Conservation (phyloP, 1,140 invertebrate species). For the Cryptotermes secundus region DNA sequence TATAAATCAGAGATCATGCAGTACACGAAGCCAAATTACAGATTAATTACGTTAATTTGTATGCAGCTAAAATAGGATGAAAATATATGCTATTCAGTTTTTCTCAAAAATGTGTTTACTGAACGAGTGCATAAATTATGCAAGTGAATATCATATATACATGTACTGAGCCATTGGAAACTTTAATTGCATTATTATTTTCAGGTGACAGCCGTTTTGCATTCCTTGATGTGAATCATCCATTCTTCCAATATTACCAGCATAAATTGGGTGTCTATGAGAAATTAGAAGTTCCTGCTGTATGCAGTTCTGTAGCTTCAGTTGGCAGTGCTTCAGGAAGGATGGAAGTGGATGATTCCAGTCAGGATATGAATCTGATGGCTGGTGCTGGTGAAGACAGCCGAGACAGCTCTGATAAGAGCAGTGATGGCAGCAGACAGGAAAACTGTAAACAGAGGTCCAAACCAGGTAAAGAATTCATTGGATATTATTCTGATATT, state of each 20-base stretch:
- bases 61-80: too few species aligned
- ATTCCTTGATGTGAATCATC: conserved; percentile 71
- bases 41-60: too few species aligned
- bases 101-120: too few species aligned
- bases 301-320: not conserved
- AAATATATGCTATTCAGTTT: too few species aligned
- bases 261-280: conserved; percentile 52
- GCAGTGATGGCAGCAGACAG: not conserved
- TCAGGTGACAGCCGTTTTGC: conserved; percentile 72
- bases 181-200: too few species aligned
- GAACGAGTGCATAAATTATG: too few species aligned
- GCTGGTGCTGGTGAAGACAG: not conserved
- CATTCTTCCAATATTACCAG: conserved; percentile 75
- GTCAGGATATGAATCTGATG: not conserved
- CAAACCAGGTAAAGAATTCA: not conserved
- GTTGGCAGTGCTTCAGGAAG: not conserved
- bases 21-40: too few species aligned
- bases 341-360: not conserved
- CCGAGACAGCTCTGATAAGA: not conserved
- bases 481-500: too few species aligned
- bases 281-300: conserved; percentile 21
- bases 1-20: too few species aligned
- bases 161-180: too few species aligned
- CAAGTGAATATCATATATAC: too few species aligned
- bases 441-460: not conserved